A percentile compares a stretch with the other conserved stretches of the same genome.
Conservation (phyloP, 64 coral and sea anemone genomes). For the Actinia tenebrosa region DNA sequence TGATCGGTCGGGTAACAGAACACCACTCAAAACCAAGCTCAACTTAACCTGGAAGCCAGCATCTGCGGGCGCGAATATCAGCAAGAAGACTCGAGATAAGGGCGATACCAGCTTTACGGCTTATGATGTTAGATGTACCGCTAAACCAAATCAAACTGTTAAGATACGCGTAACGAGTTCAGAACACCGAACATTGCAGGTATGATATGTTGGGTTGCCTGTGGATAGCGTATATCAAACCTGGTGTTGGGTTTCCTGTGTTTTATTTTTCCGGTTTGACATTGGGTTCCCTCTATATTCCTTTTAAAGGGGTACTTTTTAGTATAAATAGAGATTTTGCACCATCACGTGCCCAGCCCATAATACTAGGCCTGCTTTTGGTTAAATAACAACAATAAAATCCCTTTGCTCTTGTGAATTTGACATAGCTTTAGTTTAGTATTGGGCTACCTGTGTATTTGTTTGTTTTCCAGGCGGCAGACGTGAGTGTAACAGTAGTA, state of each 20-base stretch:
- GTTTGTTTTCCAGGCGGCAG: slow-evolving; percentile 43
- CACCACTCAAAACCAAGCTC: slow-evolving; percentile 60
- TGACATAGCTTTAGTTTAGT: not conserved
- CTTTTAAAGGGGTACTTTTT: too few relatives aligned
- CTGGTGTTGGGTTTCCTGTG: too few relatives aligned
- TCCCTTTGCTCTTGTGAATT: too few relatives aligned
- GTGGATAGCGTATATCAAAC: too few relatives aligned
- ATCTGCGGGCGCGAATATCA: slow-evolving; percentile 26
- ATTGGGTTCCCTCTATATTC: not conserved
- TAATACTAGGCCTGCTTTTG: too few relatives aligned
- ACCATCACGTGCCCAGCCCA: too few relatives aligned
- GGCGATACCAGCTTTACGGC: slow-evolving; percentile 66
- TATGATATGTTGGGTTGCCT: not conserved
- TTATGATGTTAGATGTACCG: slow-evolving; percentile 41
- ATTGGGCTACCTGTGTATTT: not conserved
- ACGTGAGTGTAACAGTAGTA: slow-evolving; percentile 53
- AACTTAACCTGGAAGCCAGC: slow-evolving; percentile 51
- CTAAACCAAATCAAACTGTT: slow-evolving; percentile 49
- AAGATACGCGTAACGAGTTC: slow-evolving; percentile 58
- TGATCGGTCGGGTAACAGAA: slow-evolving; percentile 68
- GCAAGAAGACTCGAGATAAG: slow-evolving; percentile 55
- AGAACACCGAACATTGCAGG: slow-evolving; percentile 64
- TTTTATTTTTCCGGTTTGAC: too few relatives aligned
- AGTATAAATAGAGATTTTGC: too few relatives aligned
- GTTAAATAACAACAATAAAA: too few relatives aligned